phyloP scores from a whole-genome alignment of 2,888 invertebrate genomes.

The Epirrhoe tristata region DNA sequence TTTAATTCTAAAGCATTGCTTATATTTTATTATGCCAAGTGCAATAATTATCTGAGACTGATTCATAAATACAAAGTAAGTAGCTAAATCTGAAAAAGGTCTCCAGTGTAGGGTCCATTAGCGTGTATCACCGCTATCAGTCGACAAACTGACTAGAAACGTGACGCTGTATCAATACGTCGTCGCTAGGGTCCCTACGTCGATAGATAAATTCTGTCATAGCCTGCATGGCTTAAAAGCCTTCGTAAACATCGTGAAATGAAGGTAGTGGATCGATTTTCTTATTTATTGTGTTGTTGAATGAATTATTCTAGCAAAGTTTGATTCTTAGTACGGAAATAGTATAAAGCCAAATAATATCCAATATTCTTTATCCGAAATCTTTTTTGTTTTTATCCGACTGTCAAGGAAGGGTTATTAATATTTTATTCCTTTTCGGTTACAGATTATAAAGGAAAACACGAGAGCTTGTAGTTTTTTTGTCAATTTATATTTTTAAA shows the following conservation, averaged over 20 bases:
- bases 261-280: slow-evolving; percentile 36
- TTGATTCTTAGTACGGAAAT: no score
- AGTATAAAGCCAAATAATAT: no score
- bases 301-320: background rate
- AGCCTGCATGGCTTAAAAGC: slow-evolving; percentile 52
- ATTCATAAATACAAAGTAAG: slow-evolving; percentile 28
- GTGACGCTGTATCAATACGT: slow-evolving; percentile 63
- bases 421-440: no score
- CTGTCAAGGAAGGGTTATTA: no score
- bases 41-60: slow-evolving; percentile 6
- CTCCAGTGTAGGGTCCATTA: slow-evolving; percentile 67
- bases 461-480: no score
- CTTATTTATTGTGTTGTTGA: slow-evolving; percentile 25
- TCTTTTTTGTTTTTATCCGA: no score
- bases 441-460: no score
- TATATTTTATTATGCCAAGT: slow-evolving; percentile 13
- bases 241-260: slow-evolving; percentile 47
- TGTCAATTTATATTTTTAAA: no score
- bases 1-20: no score
- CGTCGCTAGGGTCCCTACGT: slow-evolving; percentile 48
- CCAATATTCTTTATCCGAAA: no score
- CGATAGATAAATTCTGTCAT: slow-evolving; percentile 59
- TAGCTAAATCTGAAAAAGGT: slow-evolving; percentile 35
- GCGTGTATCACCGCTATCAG: slow-evolving; percentile 71
- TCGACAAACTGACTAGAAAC: slow-evolving; percentile 62